Evolutionary conservation across 2,797 vertebrate species (phyloP).

Genomic region (Coracias cyanogaster): DNA sequence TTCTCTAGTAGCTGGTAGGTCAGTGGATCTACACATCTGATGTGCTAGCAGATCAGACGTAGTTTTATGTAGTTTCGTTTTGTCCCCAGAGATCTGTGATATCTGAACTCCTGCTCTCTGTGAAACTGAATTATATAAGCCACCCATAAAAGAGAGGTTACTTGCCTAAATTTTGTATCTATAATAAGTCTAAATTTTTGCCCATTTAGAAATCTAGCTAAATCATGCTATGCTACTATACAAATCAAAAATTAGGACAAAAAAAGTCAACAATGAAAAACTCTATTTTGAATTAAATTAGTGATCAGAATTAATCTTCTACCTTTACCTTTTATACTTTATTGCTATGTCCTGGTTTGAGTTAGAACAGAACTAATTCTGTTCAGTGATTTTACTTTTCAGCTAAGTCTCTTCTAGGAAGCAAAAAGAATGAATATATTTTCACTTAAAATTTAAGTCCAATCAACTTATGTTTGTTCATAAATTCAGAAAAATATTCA

Average conservation of each 20-base stretch:
- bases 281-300: neutral
- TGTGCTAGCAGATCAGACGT: fast-evolving
- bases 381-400: neutral
- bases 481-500: neutral
- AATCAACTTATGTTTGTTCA: neutral
- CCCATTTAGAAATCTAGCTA: neutral
- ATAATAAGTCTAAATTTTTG: neutral
- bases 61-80: neutral
- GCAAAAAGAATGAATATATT: neutral
- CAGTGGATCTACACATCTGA: neutral
- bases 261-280: neutral
- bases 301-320: neutral
- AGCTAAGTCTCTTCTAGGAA: neutral
- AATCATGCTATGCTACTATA: neutral
- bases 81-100: neutral
- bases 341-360: neutral
- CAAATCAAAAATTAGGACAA: neutral
- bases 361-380: neutral
- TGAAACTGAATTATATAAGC: neutral
- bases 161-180: neutral
- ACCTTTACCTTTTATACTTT: neutral
- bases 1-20: neutral
- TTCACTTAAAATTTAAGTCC: neutral
- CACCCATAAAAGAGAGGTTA: neutral
- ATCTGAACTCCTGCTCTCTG: neutral